Base-by-base conservation (phyloP, 2,797 vertebrate species). In the Danio tinwini region DNA sequence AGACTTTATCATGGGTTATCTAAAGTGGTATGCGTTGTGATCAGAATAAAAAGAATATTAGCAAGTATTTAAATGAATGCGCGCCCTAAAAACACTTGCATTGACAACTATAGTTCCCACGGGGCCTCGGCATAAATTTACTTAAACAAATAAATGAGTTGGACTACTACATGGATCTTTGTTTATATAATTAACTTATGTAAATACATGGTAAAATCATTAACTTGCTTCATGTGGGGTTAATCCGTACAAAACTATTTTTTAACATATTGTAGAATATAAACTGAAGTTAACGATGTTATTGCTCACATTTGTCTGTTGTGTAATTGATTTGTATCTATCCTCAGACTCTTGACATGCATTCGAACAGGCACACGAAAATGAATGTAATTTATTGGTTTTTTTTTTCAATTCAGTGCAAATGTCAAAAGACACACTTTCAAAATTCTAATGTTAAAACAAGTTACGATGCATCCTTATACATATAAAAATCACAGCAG, bases 111-210 rank as follows among this genome's bases (percentile, higher is more conserved):
- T 74, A 11, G 44, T 29, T 29, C 29, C 29, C 37, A 4, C 7
- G 16, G 14, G 21, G 42, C 45, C 64, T 29, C 45, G 21, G 53
- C 56, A 62, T 52, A 52, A 65, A 47, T 69, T 67, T 21, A 63
- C 64, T 47, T 67, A 68, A 70, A 80, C 56, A 87, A 87, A 86
- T 85, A 84, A 85, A 86, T 81, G 72, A 78, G 44, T 65, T 63
- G 19, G 52, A 78, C 74, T 58, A 53, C 74, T 59, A 76, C 77
- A 78, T 81, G 52, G 65, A 85, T 79, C 74, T 72, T 49, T 84
- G 85, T 88, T 85, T 84, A 88, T 83, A 82, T 83, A 83, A 86
- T 87, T 87, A 84, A 68, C 58, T 79, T 47, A 68, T 80, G 68
- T 84, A 76, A 84, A 85, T 61, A 86, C 77, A 82, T 70, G 12